These are phyloP conservation scores for Pomphorhynchus laevis DNA, from an alignment of 1,140 invertebrate species.

Conservation along the genomic window DNA sequence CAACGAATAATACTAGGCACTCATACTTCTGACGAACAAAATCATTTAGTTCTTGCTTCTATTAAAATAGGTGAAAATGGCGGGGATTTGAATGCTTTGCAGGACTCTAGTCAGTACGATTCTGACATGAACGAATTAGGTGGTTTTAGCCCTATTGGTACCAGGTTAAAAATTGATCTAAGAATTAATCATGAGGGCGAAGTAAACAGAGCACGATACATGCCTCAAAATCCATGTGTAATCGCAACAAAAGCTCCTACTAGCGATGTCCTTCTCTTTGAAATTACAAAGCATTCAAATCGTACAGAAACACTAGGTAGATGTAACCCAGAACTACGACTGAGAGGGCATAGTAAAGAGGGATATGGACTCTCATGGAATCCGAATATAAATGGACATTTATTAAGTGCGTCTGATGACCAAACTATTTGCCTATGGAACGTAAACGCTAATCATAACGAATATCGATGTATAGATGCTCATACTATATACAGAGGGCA, in stretches of 20 bases:
- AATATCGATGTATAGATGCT: not conserved
- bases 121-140: not conserved
- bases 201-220: not conserved
- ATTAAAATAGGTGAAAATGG: too few species aligned
- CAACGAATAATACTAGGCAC: not conserved
- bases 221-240: not conserved
- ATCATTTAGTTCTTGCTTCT: not conserved
- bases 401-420: not conserved
- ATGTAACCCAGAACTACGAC: not conserved
- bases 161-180: not conserved
- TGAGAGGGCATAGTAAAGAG: not conserved
- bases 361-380: not conserved
- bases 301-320: not conserved
- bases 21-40: not conserved
- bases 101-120: not conserved
- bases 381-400: not conserved
- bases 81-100: too few species aligned
- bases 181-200: not conserved
- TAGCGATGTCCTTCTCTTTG: not conserved
- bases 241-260: not conserved
- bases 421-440: not conserved
- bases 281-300: not conserved
- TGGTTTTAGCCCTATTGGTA: not conserved
- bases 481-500: not conserved
- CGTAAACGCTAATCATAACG: not conserved